These are phyloP conservation scores for Sitta carolinensis DNA, from an alignment of 2,797 vertebrate species.

Conservation along the genomic window DNA sequence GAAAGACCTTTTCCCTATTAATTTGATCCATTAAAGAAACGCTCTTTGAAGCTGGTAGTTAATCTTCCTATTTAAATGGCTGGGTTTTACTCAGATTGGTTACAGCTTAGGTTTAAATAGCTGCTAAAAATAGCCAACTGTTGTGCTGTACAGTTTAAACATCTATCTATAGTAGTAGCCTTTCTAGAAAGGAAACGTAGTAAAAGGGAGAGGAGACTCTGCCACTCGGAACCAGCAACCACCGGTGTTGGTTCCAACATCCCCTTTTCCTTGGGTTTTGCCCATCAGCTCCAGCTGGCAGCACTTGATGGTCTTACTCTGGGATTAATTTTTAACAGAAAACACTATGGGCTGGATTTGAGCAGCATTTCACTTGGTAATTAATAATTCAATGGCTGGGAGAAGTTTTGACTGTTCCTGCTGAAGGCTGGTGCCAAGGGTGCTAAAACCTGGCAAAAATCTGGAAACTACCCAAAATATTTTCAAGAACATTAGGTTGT, in stretches of 20 bases:
- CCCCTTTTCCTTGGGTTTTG: neutral
- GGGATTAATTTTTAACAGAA: slow-evolving; percentile 4
- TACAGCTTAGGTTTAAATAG: slow-evolving; percentile 62
- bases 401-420: neutral
- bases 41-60: slow-evolving; percentile 52
- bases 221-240: neutral
- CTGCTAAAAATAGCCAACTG: slow-evolving; percentile 56
- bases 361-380: rapidly evolving
- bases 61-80: slow-evolving; percentile 61
- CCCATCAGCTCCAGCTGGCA: neutral
- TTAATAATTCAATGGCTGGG: neutral
- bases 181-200: slow-evolving; percentile 42
- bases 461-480: neutral
- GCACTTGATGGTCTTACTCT: neutral
- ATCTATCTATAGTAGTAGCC: slow-evolving; percentile 46
- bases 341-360: neutral
- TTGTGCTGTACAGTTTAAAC: slow-evolving; percentile 44
- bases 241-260: neutral
- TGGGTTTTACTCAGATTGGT: slow-evolving; percentile 57
- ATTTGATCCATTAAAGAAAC: slow-evolving; percentile 55
- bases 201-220: neutral
- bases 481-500: neutral
- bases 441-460: neutral
- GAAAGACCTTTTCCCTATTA: slow-evolving; percentile 57
- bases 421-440: neutral